Conservation (phyloP, 2,888 invertebrate species). For the Meloe dianella region DNA sequence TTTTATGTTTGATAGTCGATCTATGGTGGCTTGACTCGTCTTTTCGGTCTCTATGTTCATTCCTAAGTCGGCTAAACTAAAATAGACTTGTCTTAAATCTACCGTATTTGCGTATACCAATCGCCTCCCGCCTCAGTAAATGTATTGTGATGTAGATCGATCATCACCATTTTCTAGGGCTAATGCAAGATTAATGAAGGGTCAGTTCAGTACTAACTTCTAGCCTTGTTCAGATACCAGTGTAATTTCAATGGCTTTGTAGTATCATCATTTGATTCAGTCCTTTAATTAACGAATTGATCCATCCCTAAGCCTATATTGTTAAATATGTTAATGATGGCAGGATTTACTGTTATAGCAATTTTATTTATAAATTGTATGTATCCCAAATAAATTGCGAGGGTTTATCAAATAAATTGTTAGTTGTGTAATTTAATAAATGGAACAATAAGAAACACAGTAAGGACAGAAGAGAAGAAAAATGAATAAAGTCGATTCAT, state of each 20-base stretch:
- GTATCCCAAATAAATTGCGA: not conserved
- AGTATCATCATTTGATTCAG: not conserved
- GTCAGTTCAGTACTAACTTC: not conserved
- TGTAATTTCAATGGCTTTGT: not conserved
- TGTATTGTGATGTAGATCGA: too few species aligned
- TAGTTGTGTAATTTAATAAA: not conserved
- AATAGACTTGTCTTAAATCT: too few species aligned
- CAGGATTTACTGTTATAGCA: not conserved
- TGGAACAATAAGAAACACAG: not conserved
- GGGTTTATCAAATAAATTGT: not conserved
- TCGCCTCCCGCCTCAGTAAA: too few species aligned
- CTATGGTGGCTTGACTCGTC: too few species aligned
- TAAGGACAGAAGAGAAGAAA: too few species aligned
- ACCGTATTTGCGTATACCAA: too few species aligned
- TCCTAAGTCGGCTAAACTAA: too few species aligned
- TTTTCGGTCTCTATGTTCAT: too few species aligned
- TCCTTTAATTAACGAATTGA: conserved; percentile 1
- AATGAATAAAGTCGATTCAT: too few species aligned
- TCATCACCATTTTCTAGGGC: not conserved
- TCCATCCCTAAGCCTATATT: not conserved
- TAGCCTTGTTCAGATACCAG: not conserved
- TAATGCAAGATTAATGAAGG: not conserved
- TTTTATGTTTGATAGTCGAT: too few species aligned
- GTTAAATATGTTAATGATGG: not conserved
- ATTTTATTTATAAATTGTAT: not conserved